Conservation (phyloP, 2,113 vertebrate species). For the Maccullochella peelii region DNA sequence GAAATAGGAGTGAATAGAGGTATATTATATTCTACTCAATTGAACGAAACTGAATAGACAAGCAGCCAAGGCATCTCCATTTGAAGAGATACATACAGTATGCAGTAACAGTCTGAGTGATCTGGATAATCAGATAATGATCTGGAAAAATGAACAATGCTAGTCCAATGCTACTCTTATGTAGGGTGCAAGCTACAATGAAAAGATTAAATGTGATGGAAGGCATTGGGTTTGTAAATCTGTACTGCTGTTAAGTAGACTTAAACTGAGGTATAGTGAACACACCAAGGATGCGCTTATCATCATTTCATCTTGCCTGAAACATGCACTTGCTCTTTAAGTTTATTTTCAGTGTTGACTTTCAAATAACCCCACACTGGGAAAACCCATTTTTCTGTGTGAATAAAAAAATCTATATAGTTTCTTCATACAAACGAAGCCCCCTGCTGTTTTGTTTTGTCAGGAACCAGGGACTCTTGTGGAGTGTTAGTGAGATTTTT, state of each 20-base stretch:
- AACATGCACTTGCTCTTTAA: neutral
- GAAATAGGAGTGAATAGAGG: neutral
- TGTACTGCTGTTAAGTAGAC: neutral
- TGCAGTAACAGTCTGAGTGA: neutral
- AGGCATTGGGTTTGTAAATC: neutral
- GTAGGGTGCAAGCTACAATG: neutral
- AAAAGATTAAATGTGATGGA: neutral
- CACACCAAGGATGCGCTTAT: neutral
- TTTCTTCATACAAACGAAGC: neutral
- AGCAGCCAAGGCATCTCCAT: neutral
- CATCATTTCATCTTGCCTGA: neutral
- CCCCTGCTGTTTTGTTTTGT: slow-evolving; percentile 4
- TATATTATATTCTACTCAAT: neutral
- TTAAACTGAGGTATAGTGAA: neutral
- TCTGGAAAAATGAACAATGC: neutral
- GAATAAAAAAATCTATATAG: slow-evolving; percentile 11
- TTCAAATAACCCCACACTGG: neutral
- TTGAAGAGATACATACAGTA: too few relatives aligned
- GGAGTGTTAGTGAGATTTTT: neutral
- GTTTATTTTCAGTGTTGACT: neutral
- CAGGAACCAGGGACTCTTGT: neutral
- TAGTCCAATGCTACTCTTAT: neutral
- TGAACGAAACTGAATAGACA: neutral
- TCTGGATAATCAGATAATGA: neutral
- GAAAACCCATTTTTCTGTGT: neutral